Evolutionary conservation across 1,140 invertebrate genomes (phyloP).

Genomic region (Drosophila watanabei): DNA sequence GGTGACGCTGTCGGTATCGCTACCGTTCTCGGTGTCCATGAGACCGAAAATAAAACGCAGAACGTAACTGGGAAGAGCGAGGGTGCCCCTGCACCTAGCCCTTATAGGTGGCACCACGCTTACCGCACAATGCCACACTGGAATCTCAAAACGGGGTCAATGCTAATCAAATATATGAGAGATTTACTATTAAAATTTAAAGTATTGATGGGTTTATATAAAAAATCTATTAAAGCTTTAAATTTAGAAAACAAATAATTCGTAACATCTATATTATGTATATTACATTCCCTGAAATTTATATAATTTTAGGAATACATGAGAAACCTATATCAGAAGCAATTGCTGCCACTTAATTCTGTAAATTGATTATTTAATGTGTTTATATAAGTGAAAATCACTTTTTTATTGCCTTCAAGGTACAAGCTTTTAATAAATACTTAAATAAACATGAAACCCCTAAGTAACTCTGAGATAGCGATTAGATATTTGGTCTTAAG

Average conservation of each 20-base stretch:
- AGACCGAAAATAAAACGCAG: constrained; percentile 42
- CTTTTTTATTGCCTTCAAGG: background rate
- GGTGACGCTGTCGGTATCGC: constrained; percentile 7
- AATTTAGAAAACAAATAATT: background rate
- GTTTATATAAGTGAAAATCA: background rate
- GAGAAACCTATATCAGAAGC: too few species aligned
- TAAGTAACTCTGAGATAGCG: background rate
- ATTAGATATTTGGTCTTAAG: too few species aligned
- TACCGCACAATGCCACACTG: constrained; percentile 22
- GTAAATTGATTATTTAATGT: background rate
- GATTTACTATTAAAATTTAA: background rate
- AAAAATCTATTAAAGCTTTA: background rate
- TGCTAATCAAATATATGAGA: background rate
- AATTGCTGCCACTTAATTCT: background rate
- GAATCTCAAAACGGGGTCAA: constrained; percentile 13
- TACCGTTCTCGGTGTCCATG: constrained; percentile 30
- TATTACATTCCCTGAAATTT: background rate
- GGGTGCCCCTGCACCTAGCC: background rate
- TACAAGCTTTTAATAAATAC: background rate
- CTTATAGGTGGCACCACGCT: background rate
- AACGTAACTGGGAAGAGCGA: constrained; percentile 39
- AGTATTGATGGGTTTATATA: background rate
- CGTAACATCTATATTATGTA: too few species aligned
- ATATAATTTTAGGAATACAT: background rate
- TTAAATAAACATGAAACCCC: background rate